These are phyloP conservation scores for Ennomos fuscantarius DNA, from an alignment of 2,888 invertebrate genomes.

Conservation along the genomic window DNA sequence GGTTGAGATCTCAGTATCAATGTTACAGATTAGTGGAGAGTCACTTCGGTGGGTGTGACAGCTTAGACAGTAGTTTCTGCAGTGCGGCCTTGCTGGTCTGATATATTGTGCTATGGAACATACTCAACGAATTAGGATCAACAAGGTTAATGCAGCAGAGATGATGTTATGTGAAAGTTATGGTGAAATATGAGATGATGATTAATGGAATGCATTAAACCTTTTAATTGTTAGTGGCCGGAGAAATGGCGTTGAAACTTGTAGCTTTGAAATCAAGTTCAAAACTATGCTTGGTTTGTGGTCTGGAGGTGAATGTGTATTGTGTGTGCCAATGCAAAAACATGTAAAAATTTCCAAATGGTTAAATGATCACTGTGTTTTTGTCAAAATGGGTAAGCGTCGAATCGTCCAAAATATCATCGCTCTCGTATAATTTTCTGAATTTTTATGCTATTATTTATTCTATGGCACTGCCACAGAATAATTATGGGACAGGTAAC, in stretches of 20 bases:
- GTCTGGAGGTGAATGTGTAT: too few relatives aligned
- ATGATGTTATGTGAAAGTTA: slow-evolving; percentile 33
- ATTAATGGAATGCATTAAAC: slow-evolving; percentile 18
- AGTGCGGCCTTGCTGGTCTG: slow-evolving; percentile 44
- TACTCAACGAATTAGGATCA: slow-evolving; percentile 53
- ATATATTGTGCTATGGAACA: slow-evolving; percentile 55
- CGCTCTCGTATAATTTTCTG: too few relatives aligned
- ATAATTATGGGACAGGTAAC: too few relatives aligned
- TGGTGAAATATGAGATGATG: slow-evolving; percentile 35
- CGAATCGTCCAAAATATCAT: too few relatives aligned
- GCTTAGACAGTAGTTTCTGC: slow-evolving; percentile 11
- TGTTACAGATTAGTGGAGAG: slow-evolving; percentile 14
- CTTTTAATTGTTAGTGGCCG: slow-evolving; percentile 11
- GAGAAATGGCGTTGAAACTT: slow-evolving; percentile 4
- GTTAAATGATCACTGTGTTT: too few relatives aligned
- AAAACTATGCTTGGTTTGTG: too few relatives aligned
- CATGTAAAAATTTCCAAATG: too few relatives aligned
- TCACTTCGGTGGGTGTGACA: slow-evolving; percentile 9
- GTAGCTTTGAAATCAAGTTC: too few relatives aligned
- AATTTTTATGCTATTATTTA: too few relatives aligned
- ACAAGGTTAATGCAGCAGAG: slow-evolving; percentile 45
- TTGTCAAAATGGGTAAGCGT: too few relatives aligned
- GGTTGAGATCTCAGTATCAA: slow-evolving; percentile 47
- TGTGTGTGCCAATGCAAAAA: too few relatives aligned
- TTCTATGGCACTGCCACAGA: too few relatives aligned